Evolutionary conservation across 2,888 invertebrate genomes (phyloP).

Genomic region (Aporophyla nigra): DNA sequence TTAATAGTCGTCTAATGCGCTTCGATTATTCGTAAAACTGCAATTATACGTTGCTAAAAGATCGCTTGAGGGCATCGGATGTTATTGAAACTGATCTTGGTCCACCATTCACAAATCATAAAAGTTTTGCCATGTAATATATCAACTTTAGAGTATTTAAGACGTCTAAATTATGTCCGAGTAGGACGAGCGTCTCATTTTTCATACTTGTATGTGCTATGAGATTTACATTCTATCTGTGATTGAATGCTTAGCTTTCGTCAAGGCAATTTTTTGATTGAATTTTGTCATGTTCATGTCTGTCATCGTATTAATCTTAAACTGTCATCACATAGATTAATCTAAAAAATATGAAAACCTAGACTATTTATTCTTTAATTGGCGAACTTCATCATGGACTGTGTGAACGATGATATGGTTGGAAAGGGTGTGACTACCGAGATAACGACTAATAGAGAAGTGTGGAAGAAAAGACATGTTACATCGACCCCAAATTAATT

Average conservation of each 20-base stretch:
- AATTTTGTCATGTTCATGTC: not conserved
- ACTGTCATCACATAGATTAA: constrained; percentile 10
- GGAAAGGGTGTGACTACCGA: too few species aligned
- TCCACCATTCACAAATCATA: constrained; percentile 53
- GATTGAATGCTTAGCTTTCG: constrained; percentile 10
- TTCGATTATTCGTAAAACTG: constrained; percentile 49
- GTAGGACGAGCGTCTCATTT: constrained; percentile 27
- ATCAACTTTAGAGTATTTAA: constrained; percentile 43
- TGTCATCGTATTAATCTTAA: constrained; percentile 8
- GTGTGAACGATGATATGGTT: not conserved
- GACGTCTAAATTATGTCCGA: constrained; percentile 46
- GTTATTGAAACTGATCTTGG: constrained; percentile 49
- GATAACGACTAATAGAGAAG: too few species aligned
- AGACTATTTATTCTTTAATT: not conserved
- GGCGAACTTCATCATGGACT: not conserved
- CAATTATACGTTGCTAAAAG: constrained; percentile 65
- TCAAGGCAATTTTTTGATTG: constrained; percentile 14
- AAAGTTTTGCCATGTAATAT: constrained; percentile 38
- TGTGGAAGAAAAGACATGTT: too few species aligned
- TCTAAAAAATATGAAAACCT: not conserved
- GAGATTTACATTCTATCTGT: constrained; percentile 23
- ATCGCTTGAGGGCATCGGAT: constrained; percentile 44
- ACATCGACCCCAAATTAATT: too few species aligned
- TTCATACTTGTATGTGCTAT: constrained; percentile 24
- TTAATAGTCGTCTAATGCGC: constrained; percentile 60